These are phyloP conservation scores for Xiphophorus maculatus DNA, from an alignment of 2,113 vertebrate species.

Conservation along the genomic window DNA sequence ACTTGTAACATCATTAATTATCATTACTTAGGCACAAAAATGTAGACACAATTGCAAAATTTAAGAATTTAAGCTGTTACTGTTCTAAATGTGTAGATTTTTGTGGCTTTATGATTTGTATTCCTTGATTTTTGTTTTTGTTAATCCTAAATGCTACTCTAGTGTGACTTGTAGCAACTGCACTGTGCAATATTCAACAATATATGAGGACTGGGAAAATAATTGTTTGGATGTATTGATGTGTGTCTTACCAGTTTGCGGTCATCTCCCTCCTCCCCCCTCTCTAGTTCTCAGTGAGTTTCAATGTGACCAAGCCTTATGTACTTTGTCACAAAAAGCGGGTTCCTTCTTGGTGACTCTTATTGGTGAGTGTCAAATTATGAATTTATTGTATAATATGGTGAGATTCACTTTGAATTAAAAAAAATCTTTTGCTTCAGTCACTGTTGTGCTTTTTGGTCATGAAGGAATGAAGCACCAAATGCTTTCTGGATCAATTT, in stretches of 20 bases:
- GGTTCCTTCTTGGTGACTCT: constrained; percentile 99
- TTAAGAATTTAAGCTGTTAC: constrained; percentile 92
- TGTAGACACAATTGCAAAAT: constrained; percentile 88
- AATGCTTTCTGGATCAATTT: too few relatives aligned
- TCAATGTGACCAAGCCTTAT: constrained; percentile 99
- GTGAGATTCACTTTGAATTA: constrained; percentile 99
- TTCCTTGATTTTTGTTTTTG: constrained; percentile 83
- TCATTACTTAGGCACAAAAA: constrained; percentile 85
- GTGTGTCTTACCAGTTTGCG: constrained; percentile 92
- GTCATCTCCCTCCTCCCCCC: constrained; percentile 82
- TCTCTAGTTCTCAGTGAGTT: constrained; percentile 98
- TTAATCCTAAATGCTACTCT: constrained; percentile 93
- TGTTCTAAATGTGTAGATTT: constrained; percentile 87
- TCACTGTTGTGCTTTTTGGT: constrained; percentile 40
- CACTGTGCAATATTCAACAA: constrained; percentile 99
- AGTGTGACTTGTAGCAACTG: constrained; percentile 99
- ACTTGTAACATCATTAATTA: constrained; percentile 40
- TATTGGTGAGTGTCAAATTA: constrained; percentile 99
- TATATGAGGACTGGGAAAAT: constrained; percentile 96
- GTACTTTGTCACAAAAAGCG: constrained; percentile 99
- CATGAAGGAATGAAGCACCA: background rate
- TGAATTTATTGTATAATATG: constrained; percentile 98
- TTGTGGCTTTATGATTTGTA: constrained; percentile 88
- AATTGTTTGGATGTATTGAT: constrained; percentile 91
- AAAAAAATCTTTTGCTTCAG: constrained; percentile 93